A percentile compares a stretch with the other conserved stretches of the same genome.
Evolutionary conservation across 2,113 vertebrate genomes (phyloP).

Genomic region (Rhinolophus sinicus): DNA sequence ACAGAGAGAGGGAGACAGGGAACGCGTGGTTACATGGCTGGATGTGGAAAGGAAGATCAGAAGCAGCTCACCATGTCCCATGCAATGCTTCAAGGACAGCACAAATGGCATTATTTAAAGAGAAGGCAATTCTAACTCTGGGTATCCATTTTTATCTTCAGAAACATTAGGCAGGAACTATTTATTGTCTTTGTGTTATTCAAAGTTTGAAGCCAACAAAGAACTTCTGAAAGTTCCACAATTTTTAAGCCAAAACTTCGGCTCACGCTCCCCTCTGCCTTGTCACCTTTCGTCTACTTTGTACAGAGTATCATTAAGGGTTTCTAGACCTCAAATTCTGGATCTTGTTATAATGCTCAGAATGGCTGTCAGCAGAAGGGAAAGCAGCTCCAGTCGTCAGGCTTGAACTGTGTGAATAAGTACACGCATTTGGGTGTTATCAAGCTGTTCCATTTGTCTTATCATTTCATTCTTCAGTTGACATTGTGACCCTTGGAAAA

Average conservation of each 20-base stretch:
- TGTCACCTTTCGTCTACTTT: constrained; percentile 20
- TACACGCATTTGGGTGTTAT: neutral
- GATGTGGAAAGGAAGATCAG: neutral
- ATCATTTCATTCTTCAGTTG: constrained; percentile 45
- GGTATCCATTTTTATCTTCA: neutral
- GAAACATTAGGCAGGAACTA: neutral
- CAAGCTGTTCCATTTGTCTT: constrained; percentile 23
- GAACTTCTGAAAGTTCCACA: neutral
- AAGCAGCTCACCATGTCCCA: neutral
- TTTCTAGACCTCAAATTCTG: constrained; percentile 49
- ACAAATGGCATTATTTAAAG: neutral
- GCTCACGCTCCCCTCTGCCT: neutral
- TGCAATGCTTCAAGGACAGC: neutral
- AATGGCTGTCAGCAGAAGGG: neutral
- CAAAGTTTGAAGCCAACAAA: neutral
- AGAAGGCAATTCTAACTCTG: neutral
- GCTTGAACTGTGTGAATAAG: neutral
- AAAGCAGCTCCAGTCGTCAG: neutral
- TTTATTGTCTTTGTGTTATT: neutral
- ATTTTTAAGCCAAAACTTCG: neutral
- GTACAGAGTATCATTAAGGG: neutral
- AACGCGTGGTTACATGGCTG: neutral
- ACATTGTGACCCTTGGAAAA: constrained; percentile 31
- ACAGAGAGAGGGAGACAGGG: neutral
- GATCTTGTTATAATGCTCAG: constrained; percentile 44